A percentile compares a stretch with the other conserved stretches of the same genome.
phyloP scores from a whole-genome alignment of 1,140 invertebrate species.

The Drosophila nigromelanica region DNA sequence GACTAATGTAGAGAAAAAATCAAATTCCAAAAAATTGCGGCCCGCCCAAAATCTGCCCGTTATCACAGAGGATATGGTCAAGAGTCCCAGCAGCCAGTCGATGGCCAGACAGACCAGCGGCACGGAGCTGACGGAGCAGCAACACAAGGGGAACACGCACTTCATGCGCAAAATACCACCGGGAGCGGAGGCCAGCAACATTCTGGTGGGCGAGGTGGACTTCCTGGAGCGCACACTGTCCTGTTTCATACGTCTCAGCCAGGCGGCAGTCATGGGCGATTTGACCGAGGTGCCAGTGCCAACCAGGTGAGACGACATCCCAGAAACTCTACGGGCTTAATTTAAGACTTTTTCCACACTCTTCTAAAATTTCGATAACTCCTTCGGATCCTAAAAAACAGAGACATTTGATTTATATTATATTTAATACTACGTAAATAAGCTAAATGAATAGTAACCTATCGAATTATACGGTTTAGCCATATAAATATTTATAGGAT shows the following conservation, averaged over 20 bases:
- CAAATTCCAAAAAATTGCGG: constrained; percentile 77
- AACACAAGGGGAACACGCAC: constrained; percentile 94
- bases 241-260: constrained; percentile 95
- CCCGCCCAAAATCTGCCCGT: constrained; percentile 65
- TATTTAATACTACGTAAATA: no score
- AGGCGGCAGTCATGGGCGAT: constrained; percentile 95
- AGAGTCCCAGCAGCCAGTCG: constrained; percentile 91
- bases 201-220: constrained; percentile 98
- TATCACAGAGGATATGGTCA: constrained; percentile 86
- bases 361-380: no score
- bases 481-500: no score
- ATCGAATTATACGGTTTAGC: no score
- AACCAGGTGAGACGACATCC: constrained; percentile 89
- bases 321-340: no score
- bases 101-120: constrained; percentile 92
- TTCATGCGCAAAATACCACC: constrained; percentile 99
- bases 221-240: constrained; percentile 96
- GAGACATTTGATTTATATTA: no score
- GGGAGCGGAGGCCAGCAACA: constrained; percentile 98
- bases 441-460: no score
- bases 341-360: no score
- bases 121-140: constrained; percentile 88
- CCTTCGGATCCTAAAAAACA: no score
- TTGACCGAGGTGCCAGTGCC: constrained; percentile 98
- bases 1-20: constrained; percentile 80